Evolutionary conservation across 2,797 vertebrate genomes (phyloP).

Genomic region (Danio albolineatus): DNA sequence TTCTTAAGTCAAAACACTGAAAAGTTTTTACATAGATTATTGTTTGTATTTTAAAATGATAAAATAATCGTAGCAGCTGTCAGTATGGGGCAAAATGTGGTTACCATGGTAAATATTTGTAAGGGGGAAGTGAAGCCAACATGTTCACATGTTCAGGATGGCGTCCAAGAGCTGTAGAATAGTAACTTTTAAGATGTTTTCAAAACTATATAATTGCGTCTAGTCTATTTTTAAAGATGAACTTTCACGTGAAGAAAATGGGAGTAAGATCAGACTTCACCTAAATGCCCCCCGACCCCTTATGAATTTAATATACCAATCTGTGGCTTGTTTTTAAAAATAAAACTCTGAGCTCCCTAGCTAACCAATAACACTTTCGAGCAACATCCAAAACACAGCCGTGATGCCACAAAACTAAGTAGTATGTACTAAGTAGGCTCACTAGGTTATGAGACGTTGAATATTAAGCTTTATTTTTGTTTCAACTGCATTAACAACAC

Average conservation of each 20-base stretch:
- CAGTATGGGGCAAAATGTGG: neutral
- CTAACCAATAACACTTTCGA: neutral
- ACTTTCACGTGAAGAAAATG: neutral
- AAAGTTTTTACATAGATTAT: no score
- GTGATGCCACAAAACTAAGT: neutral
- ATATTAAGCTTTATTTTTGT: neutral
- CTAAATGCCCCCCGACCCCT: neutral
- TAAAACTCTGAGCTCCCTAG: neutral
- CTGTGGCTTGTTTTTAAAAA: neutral
- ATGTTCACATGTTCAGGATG: slow-evolving; percentile 2
- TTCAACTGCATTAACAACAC: neutral
- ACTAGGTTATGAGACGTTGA: neutral
- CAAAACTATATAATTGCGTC: neutral
- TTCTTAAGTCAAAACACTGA: no score
- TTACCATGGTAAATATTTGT: slow-evolving; percentile 8
- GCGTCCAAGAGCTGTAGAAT: neutral
- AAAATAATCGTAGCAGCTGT: neutral
- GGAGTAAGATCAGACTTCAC: neutral
- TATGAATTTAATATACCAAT: no score
- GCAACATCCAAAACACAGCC: neutral
- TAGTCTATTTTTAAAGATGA: neutral
- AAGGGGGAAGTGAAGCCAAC: neutral
- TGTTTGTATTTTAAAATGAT: neutral
- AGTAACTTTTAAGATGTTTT: neutral
- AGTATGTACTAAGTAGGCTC: neutral